Percentiles rank a stretch among this genome's conserved stretches.
These are phyloP conservation scores for Pangasius djambal DNA, from an alignment of 2,797 vertebrate genomes.

Conservation along the genomic window DNA sequence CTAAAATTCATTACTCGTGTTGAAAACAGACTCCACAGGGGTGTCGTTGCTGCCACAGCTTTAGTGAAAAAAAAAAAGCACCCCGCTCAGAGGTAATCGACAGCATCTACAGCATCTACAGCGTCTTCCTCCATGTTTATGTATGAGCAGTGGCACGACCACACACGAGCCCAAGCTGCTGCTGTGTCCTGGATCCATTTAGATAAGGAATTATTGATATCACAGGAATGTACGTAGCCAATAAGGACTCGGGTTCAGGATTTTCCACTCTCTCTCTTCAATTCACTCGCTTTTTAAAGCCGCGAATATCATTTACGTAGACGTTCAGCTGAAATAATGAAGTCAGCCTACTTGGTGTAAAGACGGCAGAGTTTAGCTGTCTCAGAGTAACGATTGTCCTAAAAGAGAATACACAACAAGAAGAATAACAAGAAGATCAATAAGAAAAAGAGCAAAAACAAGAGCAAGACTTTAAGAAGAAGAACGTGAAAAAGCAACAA, in stretches of 20 bases:
- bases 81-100: constrained; percentile 41
- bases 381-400: not conserved
- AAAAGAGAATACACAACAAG: not conserved
- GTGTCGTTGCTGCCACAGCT: constrained; percentile 14
- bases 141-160: constrained; percentile 51
- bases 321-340: not conserved
- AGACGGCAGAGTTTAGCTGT: not conserved
- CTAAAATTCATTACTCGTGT: constrained; percentile 4
- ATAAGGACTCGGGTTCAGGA: constrained; percentile 41
- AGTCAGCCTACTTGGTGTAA: not conserved
- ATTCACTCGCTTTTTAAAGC: constrained; percentile 16
- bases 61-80: not conserved
- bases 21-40: constrained; percentile 18
- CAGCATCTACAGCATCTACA: constrained; percentile 36
- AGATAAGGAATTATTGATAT: constrained; percentile 62
- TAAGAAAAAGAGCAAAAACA: not conserved
- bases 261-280: constrained; percentile 28
- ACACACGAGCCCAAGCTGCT: constrained; percentile 50
- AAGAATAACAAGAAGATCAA: not conserved
- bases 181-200: constrained; percentile 56
- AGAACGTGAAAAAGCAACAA: not conserved
- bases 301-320: not conserved
- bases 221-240: constrained; percentile 43
- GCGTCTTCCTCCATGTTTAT: constrained; percentile 53
- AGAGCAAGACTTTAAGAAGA: not conserved